Base-by-base conservation (phyloP, 2,113 vertebrate genomes). In the Dasypus novemcinctus region DNA sequence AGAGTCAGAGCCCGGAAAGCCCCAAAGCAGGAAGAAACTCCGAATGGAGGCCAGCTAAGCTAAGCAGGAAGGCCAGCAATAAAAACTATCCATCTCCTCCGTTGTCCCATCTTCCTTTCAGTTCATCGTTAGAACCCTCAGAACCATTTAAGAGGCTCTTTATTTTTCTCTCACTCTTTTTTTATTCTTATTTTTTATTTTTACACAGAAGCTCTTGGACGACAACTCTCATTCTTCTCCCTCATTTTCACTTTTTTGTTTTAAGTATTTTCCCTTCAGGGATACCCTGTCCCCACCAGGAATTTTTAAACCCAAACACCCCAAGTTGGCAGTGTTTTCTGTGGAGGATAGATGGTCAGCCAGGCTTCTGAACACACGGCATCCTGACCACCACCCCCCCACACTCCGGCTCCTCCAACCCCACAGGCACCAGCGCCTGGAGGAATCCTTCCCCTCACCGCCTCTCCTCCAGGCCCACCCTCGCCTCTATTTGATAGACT, bases 1-100 rank as follows among this genome's bases (percentile, higher is more conserved):
- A 0, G 99, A 99, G 72, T 99, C 99, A 0, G 99, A 99, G 98
- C 98, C 98, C 0, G 99, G 99, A 12, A 99, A 99, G 98, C 99
- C 98, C 4, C 99, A 99, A 95, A 99, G 97, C 98, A 98, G 99
- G 97, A 99, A 99, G 99, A 99, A 99, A 97, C 98, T 99, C 96
- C 99, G 99, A 43, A 98, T 99, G 98, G 99, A 99, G 98, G 98
- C 99, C 98, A 99, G 99, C n/a, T 99, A 99, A 98, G 99, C 97
- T 99, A 98, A 98, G 96, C 31, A 94, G 97, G 95, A 95, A 96
- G 88, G 97, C 97, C 97, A 91, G 97, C 98, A 98, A 97, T 98
- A 98, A 97, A 93, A 96, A 97, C 97, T 98, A 97, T 97, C 97
- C 98, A 97, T 97, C 96, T 95, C 95, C 98, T 95, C 97, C 97